A percentile compares a stretch with the other conserved stretches of the same genome.
Conservation (phyloP, 2,888 invertebrate genomes). For the Nephrotoma guestfalica region DNA sequence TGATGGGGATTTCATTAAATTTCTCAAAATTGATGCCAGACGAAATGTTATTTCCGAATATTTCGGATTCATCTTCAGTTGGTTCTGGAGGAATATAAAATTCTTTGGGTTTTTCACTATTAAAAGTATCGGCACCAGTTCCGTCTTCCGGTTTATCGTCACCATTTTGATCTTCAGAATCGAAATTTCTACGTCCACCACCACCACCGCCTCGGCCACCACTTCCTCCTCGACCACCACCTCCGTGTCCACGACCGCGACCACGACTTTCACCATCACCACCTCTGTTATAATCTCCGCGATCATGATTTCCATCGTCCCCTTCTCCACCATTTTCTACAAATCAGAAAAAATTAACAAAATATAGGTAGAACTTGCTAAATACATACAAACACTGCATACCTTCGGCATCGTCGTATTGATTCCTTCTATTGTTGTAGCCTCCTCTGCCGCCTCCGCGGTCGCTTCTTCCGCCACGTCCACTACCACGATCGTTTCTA, state of each 20-base stretch:
- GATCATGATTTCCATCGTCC: neutral
- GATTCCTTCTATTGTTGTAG: slow-evolving; percentile 1
- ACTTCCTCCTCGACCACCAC: slow-evolving; percentile 11
- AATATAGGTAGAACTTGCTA: too few species aligned
- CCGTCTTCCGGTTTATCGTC: slow-evolving; percentile 9
- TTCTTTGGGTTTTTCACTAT: slow-evolving; percentile 42
- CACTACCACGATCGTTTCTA: slow-evolving; percentile 8
- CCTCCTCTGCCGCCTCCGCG: slow-evolving; percentile 10
- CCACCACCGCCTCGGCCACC: slow-evolving; percentile 13
- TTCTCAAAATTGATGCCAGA: slow-evolving; percentile 88
- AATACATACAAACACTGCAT: neutral
- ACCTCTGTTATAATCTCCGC: neutral
- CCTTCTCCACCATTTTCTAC: neutral
- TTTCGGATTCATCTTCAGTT: slow-evolving; percentile 49
- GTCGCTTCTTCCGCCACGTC: slow-evolving; percentile 12
- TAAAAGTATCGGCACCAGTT: slow-evolving; percentile 8
- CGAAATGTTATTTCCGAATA: slow-evolving; percentile 52
- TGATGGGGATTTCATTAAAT: slow-evolving; percentile 76
- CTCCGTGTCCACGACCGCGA: slow-evolving; percentile 24
- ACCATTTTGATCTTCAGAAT: slow-evolving; percentile 6
- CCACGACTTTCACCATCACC: neutral
- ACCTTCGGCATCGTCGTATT: slow-evolving; percentile 16
- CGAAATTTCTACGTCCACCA: slow-evolving; percentile 12
- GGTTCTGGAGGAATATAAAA: slow-evolving; percentile 62
- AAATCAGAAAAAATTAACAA: neutral